Base-by-base conservation (phyloP, 64 coral and sea anemone species). In the Actinia equina region DNA sequence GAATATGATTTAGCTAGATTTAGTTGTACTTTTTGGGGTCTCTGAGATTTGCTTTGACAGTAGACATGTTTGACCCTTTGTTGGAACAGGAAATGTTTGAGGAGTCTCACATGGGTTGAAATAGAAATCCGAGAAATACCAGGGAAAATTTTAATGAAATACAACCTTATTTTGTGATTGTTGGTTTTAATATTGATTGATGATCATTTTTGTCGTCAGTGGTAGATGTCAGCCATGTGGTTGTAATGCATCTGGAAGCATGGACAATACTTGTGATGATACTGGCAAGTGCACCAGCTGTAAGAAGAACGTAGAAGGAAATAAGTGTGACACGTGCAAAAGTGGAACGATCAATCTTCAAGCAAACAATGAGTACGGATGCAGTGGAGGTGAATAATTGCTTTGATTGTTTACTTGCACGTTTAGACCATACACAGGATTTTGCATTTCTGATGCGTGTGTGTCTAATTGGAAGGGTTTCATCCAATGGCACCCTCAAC, bases 291-390 rank as follows among this genome's bases (percentile, higher is more conserved):
- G 90, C n/a, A 74, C 27, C 0, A 81, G 22, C 5, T 99, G 97
- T 57, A 99, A 99, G 45, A 7, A 83, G 43, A 99, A 99, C 19
- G 97, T 99, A 3, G 53, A 95, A 77, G 97, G 97, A 11, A 44
- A 3, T 1, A 89, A 90, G 20, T 99, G 97, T 58, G 88, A 99
- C 44, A 81, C 22, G 17, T 99, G 97, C 45, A 99, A 99, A 76
- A 86, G 46, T 17, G 84, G 89, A 60, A 95, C 93, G 11, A 26
- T 69, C 2, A 86, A 86, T 86, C 90, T 99, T 6, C 93, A 95
- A 83, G 67, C 77, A 5, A 82, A 46, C 86, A 99, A 99, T 91
- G 27, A 65, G 44, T 93, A 86, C 85, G 97, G 97, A 23, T 99
- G 97, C 23, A 95, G 93, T 65, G 93, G 97, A 91, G 92, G 95